Conservation (phyloP, 2,888 invertebrate genomes). For the Penaeus monodon region DNA sequence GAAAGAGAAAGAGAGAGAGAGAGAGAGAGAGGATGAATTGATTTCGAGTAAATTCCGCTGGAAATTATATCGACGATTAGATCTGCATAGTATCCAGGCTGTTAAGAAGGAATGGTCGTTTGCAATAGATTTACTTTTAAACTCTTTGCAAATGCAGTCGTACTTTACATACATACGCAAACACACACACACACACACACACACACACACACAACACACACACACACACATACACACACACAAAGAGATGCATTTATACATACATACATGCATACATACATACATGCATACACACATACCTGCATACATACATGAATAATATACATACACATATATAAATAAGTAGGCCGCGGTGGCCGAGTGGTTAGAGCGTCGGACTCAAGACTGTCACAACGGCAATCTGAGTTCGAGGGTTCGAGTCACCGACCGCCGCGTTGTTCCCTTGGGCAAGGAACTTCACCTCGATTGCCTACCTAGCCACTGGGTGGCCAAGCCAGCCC, state of each 20-base stretch:
- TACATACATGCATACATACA: background rate
- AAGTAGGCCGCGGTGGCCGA: no score
- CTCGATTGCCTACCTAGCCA: no score
- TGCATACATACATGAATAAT: background rate
- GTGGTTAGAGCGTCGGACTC: no score
- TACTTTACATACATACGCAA: background rate
- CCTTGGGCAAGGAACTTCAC: no score
- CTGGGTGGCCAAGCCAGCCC: no score
- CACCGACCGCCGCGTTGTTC: no score
- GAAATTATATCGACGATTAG: background rate
- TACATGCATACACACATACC: background rate
- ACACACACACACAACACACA: background rate
- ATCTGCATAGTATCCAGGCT: background rate
- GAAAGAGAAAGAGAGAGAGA: background rate
- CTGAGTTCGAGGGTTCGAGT: no score
- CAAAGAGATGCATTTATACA: background rate
- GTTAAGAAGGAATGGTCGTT: no score
- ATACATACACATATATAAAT: no score
- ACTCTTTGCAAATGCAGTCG: background rate
- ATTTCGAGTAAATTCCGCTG: no score
- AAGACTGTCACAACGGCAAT: no score
- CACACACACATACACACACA: background rate
- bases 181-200: background rate
- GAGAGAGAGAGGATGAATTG: background rate
- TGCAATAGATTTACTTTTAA: no score